Base-by-base conservation (phyloP, 2,797 vertebrate genomes). In the Sciaenops ocellatus region DNA sequence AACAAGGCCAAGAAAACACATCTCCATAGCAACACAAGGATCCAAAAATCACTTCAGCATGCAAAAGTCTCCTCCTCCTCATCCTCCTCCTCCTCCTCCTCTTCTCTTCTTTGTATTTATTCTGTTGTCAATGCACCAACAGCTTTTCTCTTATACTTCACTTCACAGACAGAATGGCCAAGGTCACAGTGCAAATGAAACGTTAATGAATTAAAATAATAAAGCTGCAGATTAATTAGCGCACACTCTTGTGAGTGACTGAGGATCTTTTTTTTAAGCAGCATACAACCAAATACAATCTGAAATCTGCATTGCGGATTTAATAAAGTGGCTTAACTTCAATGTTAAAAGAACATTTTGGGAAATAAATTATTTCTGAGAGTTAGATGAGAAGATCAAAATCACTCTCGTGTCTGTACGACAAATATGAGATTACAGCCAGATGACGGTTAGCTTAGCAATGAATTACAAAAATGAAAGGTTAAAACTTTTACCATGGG, bases 21-120 rank as follows among this genome's bases (percentile, higher is more conserved):
- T 87, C 71, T 61, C 82, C 72, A 87, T 83, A 62, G 87, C 85
- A 90, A 89, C 87, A 79, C 57, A 24, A 60, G 8, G 55, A 56
- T 76, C 68, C 30, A 75, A 84, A 84, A 87, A 73, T 54, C 62
- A 61, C 59, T 76, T 77, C 63, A 80, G 67, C 52, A 38, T 52
- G 47, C 46, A 70, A 68, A 78, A 77, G 60, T 26, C 24, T 46
- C 48, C 5, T 30, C 47, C 56, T 55, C 48, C 55, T 30, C 47
- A 52, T 55, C 48, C 55, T 57, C 60, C 24, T 65, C 60, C 44
- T 63, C 54, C 46, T 57, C 55, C 28, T 64, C 41, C 17, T 44
- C 24, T 15, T 17, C 61, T 57, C 59, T 34, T 62, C 38, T 60
- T 66, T 78, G 55, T 78, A 55, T 57, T 60, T 17, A 67, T 55